Evolutionary conservation across 2,113 vertebrate genomes (phyloP), one percentile per base, ranked within the genome.

Genomic region (Oryzias woworae): DNA sequence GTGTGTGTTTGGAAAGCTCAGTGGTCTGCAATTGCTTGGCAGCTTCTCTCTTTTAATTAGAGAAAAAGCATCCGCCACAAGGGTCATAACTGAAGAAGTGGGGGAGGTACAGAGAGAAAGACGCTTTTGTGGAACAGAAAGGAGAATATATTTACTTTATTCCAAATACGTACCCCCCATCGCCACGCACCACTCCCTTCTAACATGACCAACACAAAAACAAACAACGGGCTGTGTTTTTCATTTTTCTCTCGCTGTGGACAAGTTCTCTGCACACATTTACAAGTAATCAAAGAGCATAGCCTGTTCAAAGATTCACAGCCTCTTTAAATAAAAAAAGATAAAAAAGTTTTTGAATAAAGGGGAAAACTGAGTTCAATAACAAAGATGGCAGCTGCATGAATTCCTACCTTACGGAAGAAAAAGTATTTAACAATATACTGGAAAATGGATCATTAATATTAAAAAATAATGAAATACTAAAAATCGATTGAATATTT

Each of bases 31-130:
- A 75, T 78, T 76, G 67, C 76, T 83, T 88, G 89, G 86, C 82
- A 89, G 82, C 74, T 71, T 77, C 67, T 66, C 70, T 62, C 22
- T 65, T 83, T 91, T 90, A 88, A 89, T 89, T 82, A 87, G 73
- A 82, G 79, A 78, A 84, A 89, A 85, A 89, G 82, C 79, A 77
- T 85, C 76, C 61, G 73, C 83, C 80, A 76, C 71, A 65, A 78
- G 75, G 79, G 73, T 85, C 61, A 68, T 36, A 65, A 78, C 42
- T 49, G 64, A 74, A 57, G 31, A 62, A 67, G 66, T 44, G 54
- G 51, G 60, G 52, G 8, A 28, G 71, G 59, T 59, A 36, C 43
- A 45, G 17, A 47, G 55, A 73, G 61, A 2, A 14, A 36, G 36
- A 10, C 2, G 36, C 26, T 36, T 36, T 36, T 36, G 36, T 36